Evolutionary conservation across 1,140 invertebrate species (phyloP).

Genomic region (Lepidurus apus): DNA sequence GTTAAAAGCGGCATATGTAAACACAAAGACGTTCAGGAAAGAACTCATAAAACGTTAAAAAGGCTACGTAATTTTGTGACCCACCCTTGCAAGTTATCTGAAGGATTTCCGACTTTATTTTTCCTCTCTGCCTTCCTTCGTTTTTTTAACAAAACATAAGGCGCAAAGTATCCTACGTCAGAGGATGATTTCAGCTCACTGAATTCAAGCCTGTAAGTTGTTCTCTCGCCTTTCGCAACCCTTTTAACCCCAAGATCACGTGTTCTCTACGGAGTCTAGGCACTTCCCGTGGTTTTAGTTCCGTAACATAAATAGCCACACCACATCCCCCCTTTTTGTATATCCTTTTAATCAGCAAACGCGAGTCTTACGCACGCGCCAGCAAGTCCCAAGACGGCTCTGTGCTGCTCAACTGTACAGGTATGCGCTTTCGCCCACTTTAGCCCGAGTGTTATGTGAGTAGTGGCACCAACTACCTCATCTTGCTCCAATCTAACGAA

Average conservation of each 20-base stretch:
- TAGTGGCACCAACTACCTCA: conserved; percentile 8
- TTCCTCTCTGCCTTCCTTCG: neutral
- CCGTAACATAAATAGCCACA: conserved; percentile 4
- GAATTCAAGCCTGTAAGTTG: conserved; percentile 1
- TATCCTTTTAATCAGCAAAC: conserved; percentile 10
- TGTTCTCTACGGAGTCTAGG: neutral
- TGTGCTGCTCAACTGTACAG: conserved; percentile 8
- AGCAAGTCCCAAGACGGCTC: neutral
- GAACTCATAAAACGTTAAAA: no score
- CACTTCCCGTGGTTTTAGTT: neutral
- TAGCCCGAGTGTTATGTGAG: conserved; percentile 18
- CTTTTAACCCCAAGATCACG: neutral
- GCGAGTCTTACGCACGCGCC: neutral
- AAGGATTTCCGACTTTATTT: neutral
- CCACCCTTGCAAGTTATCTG: neutral
- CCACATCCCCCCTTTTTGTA: neutral
- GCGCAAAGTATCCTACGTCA: neutral
- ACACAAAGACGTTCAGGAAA: no score
- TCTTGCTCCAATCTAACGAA: neutral
- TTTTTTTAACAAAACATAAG: neutral
- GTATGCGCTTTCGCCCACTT: conserved; percentile 8
- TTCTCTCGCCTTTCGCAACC: neutral
- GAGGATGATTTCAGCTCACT: neutral
- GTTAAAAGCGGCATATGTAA: no score
- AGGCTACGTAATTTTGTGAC: no score